Evolutionary conservation across 2,113 vertebrate species (phyloP), one percentile per base, ranked within the genome.

Genomic region (Triplophysa tibetana): DNA sequence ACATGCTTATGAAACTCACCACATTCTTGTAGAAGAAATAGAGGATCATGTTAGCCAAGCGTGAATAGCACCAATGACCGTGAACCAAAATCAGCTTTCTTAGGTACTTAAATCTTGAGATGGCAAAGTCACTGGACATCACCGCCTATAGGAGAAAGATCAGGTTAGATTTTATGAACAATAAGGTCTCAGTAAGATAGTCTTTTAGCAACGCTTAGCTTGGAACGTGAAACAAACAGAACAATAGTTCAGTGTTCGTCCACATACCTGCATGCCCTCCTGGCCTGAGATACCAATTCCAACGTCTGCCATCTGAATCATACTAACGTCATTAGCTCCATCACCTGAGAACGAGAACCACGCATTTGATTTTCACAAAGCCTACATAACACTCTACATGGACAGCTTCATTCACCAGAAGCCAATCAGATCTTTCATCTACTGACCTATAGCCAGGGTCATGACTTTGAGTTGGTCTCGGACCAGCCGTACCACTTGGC

Each of bases 1-100:
- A 58, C 6, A 58, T n/a, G 52, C 16, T 16, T 58, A 21, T 58
- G 85, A 33, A 94, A 92, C 95, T 93, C 90, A 99, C 98, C 50
- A 97, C 96, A 48, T 99, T 99, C 89, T 99, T 99, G 91, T 99
- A 99, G 93, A 99, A 98, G 90, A 99, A 99, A 85, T 97, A 99
- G 8, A 98, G 94, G 84, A 98, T 97, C 97, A 98, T 98, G 93
- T 96, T 99, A 64, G 97, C 97, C 33, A 99, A 93, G 0, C 98
- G 90, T 54, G 96, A 94, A 80, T 99, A 99, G 91, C 97, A 98
- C 98, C 97, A 99, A 74, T 98, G 97, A 43, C 98, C 98, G 0
- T 99, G 98, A 54, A 99, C 97, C 82, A 99, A 93, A 64, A 99
- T 85, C 33, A 99, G 95, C 86, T 96, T 96, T 90, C 96, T 95